A percentile compares a stretch with the other conserved stretches of the same genome.
Evolutionary conservation across 2,113 vertebrate genomes (phyloP).

Genomic region (Oenanthe melanoleuca): DNA sequence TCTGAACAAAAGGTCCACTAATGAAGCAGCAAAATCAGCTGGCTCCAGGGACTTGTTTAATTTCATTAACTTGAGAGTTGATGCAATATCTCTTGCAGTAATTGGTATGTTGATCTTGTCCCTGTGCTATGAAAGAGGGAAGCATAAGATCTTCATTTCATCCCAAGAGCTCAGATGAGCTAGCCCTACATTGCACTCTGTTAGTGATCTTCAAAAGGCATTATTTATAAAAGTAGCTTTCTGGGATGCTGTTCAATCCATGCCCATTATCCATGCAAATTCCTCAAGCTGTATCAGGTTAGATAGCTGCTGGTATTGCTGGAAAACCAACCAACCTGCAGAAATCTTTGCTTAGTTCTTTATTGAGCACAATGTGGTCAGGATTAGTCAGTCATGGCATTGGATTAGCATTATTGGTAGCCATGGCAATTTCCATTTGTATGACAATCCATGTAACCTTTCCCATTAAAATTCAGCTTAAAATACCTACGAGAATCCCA

Average conservation of each 20-base stretch:
- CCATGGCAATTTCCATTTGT: slow-evolving; percentile 67
- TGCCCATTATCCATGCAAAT: slow-evolving; percentile 64
- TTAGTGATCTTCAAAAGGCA: slow-evolving; percentile 65
- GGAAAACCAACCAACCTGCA: slow-evolving; percentile 59
- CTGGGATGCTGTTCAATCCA: slow-evolving; percentile 44
- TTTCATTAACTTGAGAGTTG: slow-evolving; percentile 66
- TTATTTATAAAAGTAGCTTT: slow-evolving; percentile 58
- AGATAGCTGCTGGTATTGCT: slow-evolving; percentile 54
- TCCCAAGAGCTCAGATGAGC: slow-evolving; percentile 13
- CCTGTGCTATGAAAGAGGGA: slow-evolving; percentile 38
- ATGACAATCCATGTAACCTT: slow-evolving; percentile 65
- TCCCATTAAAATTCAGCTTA: slow-evolving; percentile 74
- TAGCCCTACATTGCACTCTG: background rate
- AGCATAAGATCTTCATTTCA: slow-evolving; percentile 44
- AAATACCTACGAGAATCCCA: slow-evolving; percentile 69
- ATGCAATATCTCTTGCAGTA: slow-evolving; percentile 53
- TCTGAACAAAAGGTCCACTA: slow-evolving; percentile 61
- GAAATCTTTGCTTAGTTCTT: slow-evolving; percentile 53
- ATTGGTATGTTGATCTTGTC: slow-evolving; percentile 57
- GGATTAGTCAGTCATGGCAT: slow-evolving; percentile 62
- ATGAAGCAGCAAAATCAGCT: slow-evolving; percentile 47
- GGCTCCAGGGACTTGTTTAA: slow-evolving; percentile 53
- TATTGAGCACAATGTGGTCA: slow-evolving; percentile 64
- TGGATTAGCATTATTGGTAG: slow-evolving; percentile 67
- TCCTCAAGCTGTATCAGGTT: slow-evolving; percentile 46